Evolutionary conservation across 64 coral and sea anemone genomes (phyloP).

Genomic region (Anthopleura sola): DNA sequence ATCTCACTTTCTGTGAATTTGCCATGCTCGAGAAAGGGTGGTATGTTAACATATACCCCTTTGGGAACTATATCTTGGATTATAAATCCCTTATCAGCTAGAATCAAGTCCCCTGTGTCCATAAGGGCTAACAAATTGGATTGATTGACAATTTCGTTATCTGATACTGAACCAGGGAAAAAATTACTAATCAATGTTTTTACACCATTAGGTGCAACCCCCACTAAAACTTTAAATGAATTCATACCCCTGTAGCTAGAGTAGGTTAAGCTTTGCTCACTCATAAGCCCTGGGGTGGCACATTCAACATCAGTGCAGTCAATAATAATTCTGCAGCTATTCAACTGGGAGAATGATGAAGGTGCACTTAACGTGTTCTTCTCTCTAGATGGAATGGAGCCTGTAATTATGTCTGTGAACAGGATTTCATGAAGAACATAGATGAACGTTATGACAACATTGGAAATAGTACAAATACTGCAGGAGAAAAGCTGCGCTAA

Average conservation of each 20-base stretch:
- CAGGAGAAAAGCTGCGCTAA: conserved; percentile 37
- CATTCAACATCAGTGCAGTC: conserved; percentile 48
- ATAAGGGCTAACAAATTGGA: conserved; percentile 10
- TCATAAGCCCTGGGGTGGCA: conserved; percentile 37
- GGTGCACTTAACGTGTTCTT: conserved; percentile 33
- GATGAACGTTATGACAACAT: conserved; percentile 50
- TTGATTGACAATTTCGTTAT: conserved; percentile 16
- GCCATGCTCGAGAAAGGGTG: conserved; percentile 32
- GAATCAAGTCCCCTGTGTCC: conserved; percentile 20
- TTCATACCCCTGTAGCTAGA: conserved; percentile 34
- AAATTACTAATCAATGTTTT: conserved; percentile 17
- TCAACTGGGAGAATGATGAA: conserved; percentile 41
- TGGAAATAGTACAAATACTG: conserved; percentile 39
- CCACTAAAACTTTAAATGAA: conserved; percentile 30
- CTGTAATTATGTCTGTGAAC: conserved; percentile 39
- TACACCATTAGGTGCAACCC: conserved; percentile 13
- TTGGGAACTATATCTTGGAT: conserved; percentile 33
- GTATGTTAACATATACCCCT: conserved; percentile 30
- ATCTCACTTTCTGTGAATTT: conserved; percentile 31
- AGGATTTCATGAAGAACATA: conserved; percentile 33
- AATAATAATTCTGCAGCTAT: conserved; percentile 28
- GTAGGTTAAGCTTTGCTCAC: conserved; percentile 40
- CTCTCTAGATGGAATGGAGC: conserved; percentile 27
- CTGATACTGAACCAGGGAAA: neutral
- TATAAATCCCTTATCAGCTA: conserved; percentile 25